These are phyloP conservation scores for Anguilla japonica DNA, from an alignment of 2,113 vertebrate genomes.

Conservation along the genomic window DNA sequence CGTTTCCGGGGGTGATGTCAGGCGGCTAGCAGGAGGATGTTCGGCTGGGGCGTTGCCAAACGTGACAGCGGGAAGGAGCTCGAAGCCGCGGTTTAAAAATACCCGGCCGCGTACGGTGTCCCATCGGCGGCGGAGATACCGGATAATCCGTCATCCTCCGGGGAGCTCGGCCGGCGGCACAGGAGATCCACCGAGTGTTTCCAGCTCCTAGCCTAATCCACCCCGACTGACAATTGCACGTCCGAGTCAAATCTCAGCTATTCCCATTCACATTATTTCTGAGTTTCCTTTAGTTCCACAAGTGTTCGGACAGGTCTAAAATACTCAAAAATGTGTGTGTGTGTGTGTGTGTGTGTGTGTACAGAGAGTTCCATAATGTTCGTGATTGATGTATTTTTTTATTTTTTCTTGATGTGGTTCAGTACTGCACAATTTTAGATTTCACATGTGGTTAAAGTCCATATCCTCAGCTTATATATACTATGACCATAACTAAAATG, in stretches of 20 bases:
- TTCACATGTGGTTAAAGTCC: too few species aligned
- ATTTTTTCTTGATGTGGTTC: too few species aligned
- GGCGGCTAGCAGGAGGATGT: background rate
- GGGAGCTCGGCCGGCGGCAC: background rate
- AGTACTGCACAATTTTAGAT: too few species aligned
- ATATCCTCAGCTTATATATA: too few species aligned
- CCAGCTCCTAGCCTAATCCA: constrained; percentile 9
- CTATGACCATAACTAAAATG: too few species aligned
- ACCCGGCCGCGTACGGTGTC: background rate
- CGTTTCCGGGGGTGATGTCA: background rate
- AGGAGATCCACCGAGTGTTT: background rate
- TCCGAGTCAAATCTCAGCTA: background rate
- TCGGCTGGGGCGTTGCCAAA: background rate
- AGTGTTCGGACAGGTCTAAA: background rate
- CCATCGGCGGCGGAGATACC: background rate
- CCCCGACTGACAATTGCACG: background rate
- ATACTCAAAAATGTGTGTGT: background rate
- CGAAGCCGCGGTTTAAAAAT: background rate
- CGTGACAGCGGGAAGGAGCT: background rate
- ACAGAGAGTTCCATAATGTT: too few species aligned
- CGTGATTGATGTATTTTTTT: too few species aligned
- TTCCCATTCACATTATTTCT: background rate
- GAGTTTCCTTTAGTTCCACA: background rate
- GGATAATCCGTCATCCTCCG: background rate
- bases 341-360: too few species aligned